phyloP scores from a whole-genome alignment of 64 coral and sea anemone genomes.

The Stichodactyla mertensii region DNA sequence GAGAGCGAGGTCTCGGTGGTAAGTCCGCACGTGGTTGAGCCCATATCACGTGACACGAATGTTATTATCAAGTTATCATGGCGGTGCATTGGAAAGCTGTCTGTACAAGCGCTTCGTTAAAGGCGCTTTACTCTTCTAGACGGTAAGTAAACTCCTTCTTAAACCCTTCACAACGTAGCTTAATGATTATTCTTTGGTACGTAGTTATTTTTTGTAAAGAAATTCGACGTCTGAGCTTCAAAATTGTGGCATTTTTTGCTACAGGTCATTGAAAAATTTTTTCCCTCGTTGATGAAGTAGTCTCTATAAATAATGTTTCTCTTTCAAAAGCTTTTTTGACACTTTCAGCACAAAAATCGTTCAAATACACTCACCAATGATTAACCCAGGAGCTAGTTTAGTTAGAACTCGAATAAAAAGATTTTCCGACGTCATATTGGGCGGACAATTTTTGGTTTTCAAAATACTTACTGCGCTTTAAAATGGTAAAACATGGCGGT shows the following conservation, averaged over 20 bases:
- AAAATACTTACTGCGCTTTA: background rate
- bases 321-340: background rate
- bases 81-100: background rate
- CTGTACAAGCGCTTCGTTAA: constrained; percentile 11
- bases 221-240: background rate
- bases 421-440: background rate
- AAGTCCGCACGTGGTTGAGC: constrained; percentile 1
- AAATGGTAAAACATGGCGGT: background rate
- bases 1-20: background rate
- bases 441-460: background rate
- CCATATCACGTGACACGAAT: background rate
- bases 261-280: background rate
- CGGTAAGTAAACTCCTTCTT: constrained; percentile 6
- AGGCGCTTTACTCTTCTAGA: constrained; percentile 16
- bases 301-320: background rate
- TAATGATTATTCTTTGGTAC: background rate
- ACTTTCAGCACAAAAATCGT: background rate
- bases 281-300: background rate
- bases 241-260: background rate
- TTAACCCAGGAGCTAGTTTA: background rate
- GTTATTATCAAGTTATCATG: constrained; percentile 33
- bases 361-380: background rate
- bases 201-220: background rate
- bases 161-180: background rate
- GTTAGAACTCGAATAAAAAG: background rate